Evolutionary conservation across 2,113 vertebrate species (phyloP).

Genomic region (Dasyprocta punctata): DNA sequence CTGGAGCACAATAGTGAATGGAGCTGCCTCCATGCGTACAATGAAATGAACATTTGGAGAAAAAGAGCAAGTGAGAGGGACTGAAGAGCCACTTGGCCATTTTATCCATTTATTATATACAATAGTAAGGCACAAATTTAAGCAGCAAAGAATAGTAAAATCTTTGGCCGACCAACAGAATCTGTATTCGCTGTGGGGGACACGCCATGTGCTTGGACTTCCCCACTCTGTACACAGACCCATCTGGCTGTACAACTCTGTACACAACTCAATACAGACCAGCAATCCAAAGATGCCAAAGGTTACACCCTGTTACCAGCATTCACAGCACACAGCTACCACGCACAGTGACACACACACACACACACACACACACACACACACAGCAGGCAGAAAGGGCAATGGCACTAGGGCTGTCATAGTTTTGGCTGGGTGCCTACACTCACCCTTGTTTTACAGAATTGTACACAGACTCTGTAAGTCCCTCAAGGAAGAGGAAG

Average conservation of each 20-base stretch:
- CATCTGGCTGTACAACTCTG: conserved; percentile 75
- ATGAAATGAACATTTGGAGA: neutral
- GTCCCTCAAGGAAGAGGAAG: neutral
- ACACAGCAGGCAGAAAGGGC: neutral
- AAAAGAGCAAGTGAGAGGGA: conserved; percentile 43
- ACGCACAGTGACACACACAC: conserved; percentile 30
- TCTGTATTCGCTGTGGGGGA: conserved; percentile 75
- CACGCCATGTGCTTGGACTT: neutral
- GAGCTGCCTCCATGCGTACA: no score
- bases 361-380: neutral
- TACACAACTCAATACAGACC: conserved; percentile 75
- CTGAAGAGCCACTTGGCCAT: neutral
- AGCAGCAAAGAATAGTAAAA: conserved; percentile 87
- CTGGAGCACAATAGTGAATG: neutral
- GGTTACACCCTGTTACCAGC: conserved; percentile 74
- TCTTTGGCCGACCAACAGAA: conserved; percentile 87
- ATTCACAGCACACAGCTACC: conserved; percentile 65
- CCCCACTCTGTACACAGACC: conserved; percentile 78
- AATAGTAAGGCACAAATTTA: conserved; percentile 90
- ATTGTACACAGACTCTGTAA: neutral
- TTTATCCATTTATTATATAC: conserved; percentile 90
- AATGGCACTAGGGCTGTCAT: neutral
- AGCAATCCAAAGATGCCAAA: conserved; percentile 58
- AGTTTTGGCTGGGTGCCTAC: neutral
- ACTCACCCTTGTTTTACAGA: neutral